Evolutionary conservation across 1,140 invertebrate species (phyloP), one percentile per base, ranked within the genome.

Genomic region (Penaeus indicus): DNA sequence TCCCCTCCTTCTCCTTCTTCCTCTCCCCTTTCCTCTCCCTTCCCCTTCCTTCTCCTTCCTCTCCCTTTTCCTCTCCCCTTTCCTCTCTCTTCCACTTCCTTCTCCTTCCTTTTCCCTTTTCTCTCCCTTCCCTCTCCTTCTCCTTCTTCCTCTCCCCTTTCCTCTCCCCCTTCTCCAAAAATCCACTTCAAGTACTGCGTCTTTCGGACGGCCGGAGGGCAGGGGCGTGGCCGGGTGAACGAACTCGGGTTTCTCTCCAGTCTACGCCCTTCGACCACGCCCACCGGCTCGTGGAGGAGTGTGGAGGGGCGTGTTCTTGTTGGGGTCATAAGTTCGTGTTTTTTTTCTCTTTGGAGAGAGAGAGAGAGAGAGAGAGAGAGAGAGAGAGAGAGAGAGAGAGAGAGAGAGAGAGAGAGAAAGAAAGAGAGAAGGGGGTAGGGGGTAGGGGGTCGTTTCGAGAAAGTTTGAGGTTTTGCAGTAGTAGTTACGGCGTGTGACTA

Each of bases 191-290:
- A 54, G 54, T 54, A 54, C 54, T 54, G 54, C 54, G 54, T 60
- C 85, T 60, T 61, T 25, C 42, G 27, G 27, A 3, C 72, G 42
- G 42, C 42, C 72, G 25, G 27, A 2, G 32, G 72, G 84, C 64
- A 60, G 27, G 54, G 84, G 84, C 72, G 84, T 85, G 85, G 85
- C 64, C 47, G 75, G 84, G 84, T 85, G 84, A 85, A 85, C 54
- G 85, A 67, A 77, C 84, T 80, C 62, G 61, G 27, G 19, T 25
- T 79, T n/a, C 32, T 25, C 61, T n/a, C 32, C 47, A 32, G 78
- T 85, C 78, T 61, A 85, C 72, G 84, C 84, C 84, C 54, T 72
- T 75, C 11, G 72, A 75, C 60, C 72, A 85, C 84, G 32, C 77
- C 77, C 83, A 84, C 42, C n/a, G 18, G 38, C 83, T 60, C 25